Conservation (phyloP, 1,140 invertebrate genomes). For the Hylyphantes graminicola region DNA sequence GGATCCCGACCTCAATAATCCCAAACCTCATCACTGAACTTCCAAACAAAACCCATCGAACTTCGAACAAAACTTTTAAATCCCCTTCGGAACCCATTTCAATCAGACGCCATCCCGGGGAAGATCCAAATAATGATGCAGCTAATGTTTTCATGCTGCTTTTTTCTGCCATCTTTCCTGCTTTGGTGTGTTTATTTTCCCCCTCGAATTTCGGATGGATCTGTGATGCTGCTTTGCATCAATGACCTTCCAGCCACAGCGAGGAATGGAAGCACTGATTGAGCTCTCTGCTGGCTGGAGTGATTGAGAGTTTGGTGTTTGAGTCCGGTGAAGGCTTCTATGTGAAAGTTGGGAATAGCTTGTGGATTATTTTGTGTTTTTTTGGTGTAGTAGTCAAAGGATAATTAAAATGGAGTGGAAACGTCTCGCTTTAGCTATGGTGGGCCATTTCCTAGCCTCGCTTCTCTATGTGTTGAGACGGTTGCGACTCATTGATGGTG, state of each 20-base stretch:
- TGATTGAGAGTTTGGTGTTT: slow-evolving; percentile 1
- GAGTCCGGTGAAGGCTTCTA: neutral
- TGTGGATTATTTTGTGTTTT: neutral
- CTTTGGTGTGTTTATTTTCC: slow-evolving; percentile 12
- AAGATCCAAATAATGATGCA: too few species aligned
- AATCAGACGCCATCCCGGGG: too few species aligned
- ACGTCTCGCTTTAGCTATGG: slow-evolving; percentile 53
- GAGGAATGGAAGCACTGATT: slow-evolving; percentile 2
- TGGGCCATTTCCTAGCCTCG: slow-evolving; percentile 54
- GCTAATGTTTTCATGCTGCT: neutral
- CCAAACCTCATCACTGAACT: too few species aligned
- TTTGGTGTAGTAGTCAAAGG: neutral
- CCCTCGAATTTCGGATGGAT: neutral
- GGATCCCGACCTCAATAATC: too few species aligned
- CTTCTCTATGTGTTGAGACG: slow-evolving; percentile 51
- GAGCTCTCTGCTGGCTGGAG: neutral
- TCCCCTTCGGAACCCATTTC: too few species aligned
- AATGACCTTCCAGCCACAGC: slow-evolving; percentile 8
- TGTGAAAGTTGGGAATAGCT: neutral
- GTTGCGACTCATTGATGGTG: slow-evolving; percentile 34
- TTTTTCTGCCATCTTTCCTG: neutral
- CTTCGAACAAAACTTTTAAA: too few species aligned
- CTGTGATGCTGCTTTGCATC: neutral
- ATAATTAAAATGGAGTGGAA: slow-evolving; percentile 33
- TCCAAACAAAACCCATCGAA: too few species aligned